These are phyloP conservation scores for Phymorhynchus buccinoides DNA, from an alignment of 1,140 invertebrate genomes.

Conservation along the genomic window DNA sequence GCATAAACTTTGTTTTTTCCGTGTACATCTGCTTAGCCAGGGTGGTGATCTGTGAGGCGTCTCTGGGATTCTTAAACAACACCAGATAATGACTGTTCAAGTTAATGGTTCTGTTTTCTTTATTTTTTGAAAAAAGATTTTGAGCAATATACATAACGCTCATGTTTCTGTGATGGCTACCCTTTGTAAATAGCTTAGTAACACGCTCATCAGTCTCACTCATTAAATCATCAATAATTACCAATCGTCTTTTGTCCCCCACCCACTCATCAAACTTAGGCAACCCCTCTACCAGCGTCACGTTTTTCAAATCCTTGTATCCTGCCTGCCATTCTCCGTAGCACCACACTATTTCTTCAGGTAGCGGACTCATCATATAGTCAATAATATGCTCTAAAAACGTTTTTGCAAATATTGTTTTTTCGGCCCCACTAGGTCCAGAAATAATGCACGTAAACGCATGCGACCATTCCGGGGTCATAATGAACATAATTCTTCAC, in stretches of 20 bases:
- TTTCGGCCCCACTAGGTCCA: not conserved
- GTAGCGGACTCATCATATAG: not conserved
- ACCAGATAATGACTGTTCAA: constrained; percentile 50
- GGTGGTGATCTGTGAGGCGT: not conserved
- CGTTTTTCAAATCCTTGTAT: not conserved
- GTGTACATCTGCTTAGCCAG: constrained; percentile 36
- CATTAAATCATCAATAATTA: constrained; percentile 45
- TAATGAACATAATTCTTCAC: too few relatives aligned
- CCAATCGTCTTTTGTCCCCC: not conserved
- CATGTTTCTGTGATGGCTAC: constrained; percentile 35
- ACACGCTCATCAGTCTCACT: constrained; percentile 28
- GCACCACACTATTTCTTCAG: constrained; percentile 37
- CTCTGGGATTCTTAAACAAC: constrained; percentile 35
- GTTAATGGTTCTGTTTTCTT: constrained; percentile 45
- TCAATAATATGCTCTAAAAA: not conserved
- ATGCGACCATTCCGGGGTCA: too few relatives aligned
- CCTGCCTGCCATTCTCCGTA: constrained; percentile 42
- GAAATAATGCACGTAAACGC: too few relatives aligned
- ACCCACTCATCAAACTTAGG: not conserved
- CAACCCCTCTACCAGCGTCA: not conserved
- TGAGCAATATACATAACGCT: constrained; percentile 42
- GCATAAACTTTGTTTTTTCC: constrained; percentile 4
- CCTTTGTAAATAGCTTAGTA: constrained; percentile 42
- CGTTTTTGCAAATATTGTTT: not conserved
- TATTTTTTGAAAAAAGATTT: constrained; percentile 42